phyloP scores from a whole-genome alignment of 1,140 invertebrate genomes.

The Trissolcus basalis region DNA sequence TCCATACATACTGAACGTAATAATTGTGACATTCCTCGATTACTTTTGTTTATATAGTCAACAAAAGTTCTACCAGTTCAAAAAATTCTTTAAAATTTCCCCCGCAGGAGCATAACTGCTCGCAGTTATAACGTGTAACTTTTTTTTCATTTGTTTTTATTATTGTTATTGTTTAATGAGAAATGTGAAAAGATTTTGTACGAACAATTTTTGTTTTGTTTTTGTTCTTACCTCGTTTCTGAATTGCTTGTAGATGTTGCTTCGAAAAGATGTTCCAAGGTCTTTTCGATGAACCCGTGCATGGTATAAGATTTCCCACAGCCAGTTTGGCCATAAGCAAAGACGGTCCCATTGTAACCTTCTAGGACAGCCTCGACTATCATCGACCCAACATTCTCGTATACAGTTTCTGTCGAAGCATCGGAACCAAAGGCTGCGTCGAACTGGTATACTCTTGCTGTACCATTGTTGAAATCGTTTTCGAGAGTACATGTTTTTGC shows the following conservation, averaged over 20 bases:
- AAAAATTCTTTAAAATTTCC: too few species aligned
- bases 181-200: too few species aligned
- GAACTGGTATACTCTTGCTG: constrained; percentile 72
- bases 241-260: constrained; percentile 87
- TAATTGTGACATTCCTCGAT: too few species aligned
- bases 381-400: constrained; percentile 73
- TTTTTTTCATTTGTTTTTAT: too few species aligned
- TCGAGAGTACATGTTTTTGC: constrained; percentile 83
- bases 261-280: constrained; percentile 95
- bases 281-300: constrained; percentile 88
- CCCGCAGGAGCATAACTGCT: too few species aligned
- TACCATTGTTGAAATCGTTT: constrained; percentile 46
- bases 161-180: too few species aligned
- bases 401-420: constrained; percentile 68
- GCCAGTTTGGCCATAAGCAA: constrained; percentile 92
- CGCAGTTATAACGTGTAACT: too few species aligned
- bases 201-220: neutral
- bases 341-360: constrained; percentile 91
- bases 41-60: too few species aligned
- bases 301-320: constrained; percentile 89
- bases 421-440: constrained; percentile 69
- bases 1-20: too few species aligned
- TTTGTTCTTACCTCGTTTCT: constrained; percentile 72
- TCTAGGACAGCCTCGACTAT: constrained; percentile 85
- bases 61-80: too few species aligned